Percentiles rank a stretch among this genome's conserved stretches.
Conservation (phyloP, 1,140 invertebrate genomes). For the Nymphalis io region DNA sequence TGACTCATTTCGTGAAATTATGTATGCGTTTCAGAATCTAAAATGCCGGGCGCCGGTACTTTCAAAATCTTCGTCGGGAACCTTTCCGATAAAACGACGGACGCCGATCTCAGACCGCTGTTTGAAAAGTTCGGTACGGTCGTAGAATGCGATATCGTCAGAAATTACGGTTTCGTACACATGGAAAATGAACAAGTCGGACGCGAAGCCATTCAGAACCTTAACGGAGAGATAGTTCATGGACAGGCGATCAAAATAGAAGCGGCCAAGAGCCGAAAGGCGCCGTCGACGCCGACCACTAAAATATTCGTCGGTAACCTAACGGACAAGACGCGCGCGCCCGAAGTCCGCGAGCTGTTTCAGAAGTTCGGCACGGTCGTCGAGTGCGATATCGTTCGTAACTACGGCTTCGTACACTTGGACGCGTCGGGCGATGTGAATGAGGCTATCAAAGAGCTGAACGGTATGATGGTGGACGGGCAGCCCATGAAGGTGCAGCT, state of each 20-base stretch:
- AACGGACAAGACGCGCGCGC: conserved; percentile 93
- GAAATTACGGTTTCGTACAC: conserved; percentile 98
- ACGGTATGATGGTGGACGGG: conserved; percentile 91
- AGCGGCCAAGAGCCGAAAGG: conserved; percentile 92
- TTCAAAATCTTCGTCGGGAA: conserved; percentile 98
- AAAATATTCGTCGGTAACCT: conserved; percentile 96
- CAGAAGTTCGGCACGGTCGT: conserved; percentile 93
- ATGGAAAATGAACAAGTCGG: conserved; percentile 96
- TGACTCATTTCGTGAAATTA: conserved; percentile 78
- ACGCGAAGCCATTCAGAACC: conserved; percentile 93
- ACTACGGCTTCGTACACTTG: conserved; percentile 95
- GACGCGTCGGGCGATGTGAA: conserved; percentile 91
- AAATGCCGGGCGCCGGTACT: conserved; percentile 93
- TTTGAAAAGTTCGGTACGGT: conserved; percentile 98
- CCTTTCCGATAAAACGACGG: conserved; percentile 93
- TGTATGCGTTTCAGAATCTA: conserved; percentile 80
- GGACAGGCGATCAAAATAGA: conserved; percentile 95
- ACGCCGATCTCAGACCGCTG: conserved; percentile 91
- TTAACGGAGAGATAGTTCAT: conserved; percentile 93
- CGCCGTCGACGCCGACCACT: conserved; percentile 91
- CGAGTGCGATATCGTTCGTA: conserved; percentile 94
- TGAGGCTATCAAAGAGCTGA: conserved; percentile 92
- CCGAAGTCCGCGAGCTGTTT: conserved; percentile 92
- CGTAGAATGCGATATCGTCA: conserved; percentile 97
- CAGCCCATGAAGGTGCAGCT: conserved; percentile 94